A percentile compares a stretch with the other conserved stretches of the same genome.
These are phyloP conservation scores for Ruditapes philippinarum DNA, from an alignment of 1,140 invertebrate genomes.

Conservation along the genomic window DNA sequence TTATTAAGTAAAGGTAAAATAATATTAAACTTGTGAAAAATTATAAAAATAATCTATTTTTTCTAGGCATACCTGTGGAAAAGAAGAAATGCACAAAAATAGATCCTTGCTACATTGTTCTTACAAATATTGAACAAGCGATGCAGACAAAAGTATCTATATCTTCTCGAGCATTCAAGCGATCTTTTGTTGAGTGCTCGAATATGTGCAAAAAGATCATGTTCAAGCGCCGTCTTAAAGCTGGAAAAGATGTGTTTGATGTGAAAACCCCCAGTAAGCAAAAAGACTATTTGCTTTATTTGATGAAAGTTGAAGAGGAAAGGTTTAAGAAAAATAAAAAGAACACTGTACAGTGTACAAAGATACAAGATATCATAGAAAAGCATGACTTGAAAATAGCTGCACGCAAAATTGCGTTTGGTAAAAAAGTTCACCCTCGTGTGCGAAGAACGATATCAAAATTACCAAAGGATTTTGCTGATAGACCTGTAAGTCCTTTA, in stretches of 20 bases:
- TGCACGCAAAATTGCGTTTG: background rate
- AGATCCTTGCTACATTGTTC: constrained; percentile 49
- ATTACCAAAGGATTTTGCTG: constrained; percentile 32
- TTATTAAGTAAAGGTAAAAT: too few species aligned
- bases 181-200: constrained; percentile 6
- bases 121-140: constrained; percentile 6
- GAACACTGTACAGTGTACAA: background rate
- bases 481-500: background rate
- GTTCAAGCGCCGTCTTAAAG: constrained; percentile 21
- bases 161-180: background rate
- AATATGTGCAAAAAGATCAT: constrained; percentile 54
- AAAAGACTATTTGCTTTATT: background rate
- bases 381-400: background rate
- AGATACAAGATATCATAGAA: background rate
- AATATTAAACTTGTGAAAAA: too few species aligned
- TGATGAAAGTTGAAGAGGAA: background rate
- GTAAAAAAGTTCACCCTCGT: background rate
- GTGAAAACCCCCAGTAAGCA: constrained; percentile 57
- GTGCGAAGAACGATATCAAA: constrained; percentile 24
- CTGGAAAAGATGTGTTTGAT: constrained; percentile 51
- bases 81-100: constrained; percentile 31
- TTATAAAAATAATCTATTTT: too few species aligned
- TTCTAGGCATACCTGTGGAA: background rate
- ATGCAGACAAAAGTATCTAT: background rate
- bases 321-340: background rate